phyloP scores from a whole-genome alignment of 2,797 vertebrate genomes.

The Chaetodon trifasciatus region DNA sequence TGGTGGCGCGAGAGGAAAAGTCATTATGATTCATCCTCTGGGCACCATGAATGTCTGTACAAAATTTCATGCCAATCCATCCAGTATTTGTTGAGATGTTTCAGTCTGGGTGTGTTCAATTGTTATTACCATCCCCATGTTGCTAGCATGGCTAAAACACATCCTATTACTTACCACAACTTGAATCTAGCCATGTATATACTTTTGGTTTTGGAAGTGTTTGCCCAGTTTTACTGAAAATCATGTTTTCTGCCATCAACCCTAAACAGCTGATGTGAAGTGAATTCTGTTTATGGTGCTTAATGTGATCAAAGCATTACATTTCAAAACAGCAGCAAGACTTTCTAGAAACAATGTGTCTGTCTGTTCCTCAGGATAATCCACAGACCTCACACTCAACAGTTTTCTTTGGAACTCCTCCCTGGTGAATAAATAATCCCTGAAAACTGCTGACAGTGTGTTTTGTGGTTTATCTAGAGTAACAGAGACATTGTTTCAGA shows the following conservation, averaged over 20 bases:
- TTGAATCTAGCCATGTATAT: not conserved
- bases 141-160: not conserved
- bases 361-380: constrained; percentile 18
- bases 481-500: constrained; percentile 9
- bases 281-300: not conserved
- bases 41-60: not conserved
- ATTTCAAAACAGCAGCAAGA: not conserved
- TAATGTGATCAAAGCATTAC: not conserved
- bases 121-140: not conserved
- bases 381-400: constrained; percentile 22
- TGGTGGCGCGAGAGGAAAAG: not conserved
- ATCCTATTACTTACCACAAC: not conserved
- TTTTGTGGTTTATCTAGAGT: constrained; percentile 8
- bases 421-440: constrained; percentile 21
- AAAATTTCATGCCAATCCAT: not conserved
- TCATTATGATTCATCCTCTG: not conserved
- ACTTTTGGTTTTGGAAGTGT: not conserved
- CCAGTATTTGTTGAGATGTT: not conserved
- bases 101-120: not conserved
- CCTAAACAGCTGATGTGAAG: not conserved
- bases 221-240: not conserved
- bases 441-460: not conserved
- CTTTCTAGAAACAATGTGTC: constrained; percentile 7
- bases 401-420: constrained; percentile 17
- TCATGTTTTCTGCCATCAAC: not conserved